Evolutionary conservation across 2,113 vertebrate species (phyloP), one percentile per base, ranked within the genome.

Genomic region (Setophaga coronata): DNA sequence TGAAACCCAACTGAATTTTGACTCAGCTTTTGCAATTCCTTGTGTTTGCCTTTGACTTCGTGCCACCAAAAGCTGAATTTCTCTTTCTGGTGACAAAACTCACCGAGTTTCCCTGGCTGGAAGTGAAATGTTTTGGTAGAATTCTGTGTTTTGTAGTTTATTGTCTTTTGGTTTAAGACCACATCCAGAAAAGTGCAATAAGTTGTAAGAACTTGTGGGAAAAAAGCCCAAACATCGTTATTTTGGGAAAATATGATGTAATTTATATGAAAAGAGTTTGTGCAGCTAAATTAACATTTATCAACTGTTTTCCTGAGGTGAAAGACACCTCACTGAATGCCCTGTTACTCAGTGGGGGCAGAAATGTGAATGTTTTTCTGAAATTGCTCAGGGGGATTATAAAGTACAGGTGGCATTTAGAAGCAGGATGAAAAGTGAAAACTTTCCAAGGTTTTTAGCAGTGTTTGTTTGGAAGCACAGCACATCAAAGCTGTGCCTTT

Each of bases 161-260:
- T 1, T 14, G n/a, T 50, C 40, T 70, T 65, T 16, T 51, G 45
- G 7, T 38, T 54, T 42, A 81, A 25, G 56, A 18, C 26, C 34
- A 18, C 33, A 17, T 42, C 34, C 29, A 54, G 51, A 45, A 78
- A 61, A 57, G 29, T n/a, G 10, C n/a, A 58, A 57, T 31, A 65
- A 57, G 5, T 20, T 29, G 0, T 28, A 34, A 56, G 45, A 86
- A 43, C 38, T 77, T 1, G 0, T 9, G 11, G 2, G 0, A 4
- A n/a, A 12, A 18, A 25, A 20, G 1, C 0, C 12, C 21, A 42
- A 18, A 31, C 1, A 1, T 51, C 18, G 11, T 60, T 34, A 6
- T 61, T 34, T 28, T 24, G 33, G 29, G 19, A 5, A 12, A 31
- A 36, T 20, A 25, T 16, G 11, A 48, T 1, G 2, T 31, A 2